Evolutionary conservation across 2,797 vertebrate genomes (phyloP).

Genomic region (Pipistrellus kuhlii): DNA sequence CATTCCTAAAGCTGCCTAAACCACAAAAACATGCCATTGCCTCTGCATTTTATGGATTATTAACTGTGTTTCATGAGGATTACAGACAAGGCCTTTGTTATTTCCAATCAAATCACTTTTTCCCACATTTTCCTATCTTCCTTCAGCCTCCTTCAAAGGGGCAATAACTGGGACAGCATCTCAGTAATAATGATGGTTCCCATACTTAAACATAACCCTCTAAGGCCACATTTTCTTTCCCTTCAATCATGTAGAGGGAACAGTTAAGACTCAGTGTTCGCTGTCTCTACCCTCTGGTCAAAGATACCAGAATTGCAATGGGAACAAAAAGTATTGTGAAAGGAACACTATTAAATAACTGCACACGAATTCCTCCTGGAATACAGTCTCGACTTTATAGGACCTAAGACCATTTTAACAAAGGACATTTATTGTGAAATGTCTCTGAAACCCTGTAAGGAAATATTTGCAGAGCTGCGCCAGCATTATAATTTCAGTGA

Average conservation of each 20-base stretch:
- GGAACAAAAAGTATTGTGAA: conserved; percentile 55
- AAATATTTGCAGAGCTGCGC: conserved; percentile 60
- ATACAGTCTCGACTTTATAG: conserved; percentile 40
- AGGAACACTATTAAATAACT: conserved; percentile 30
- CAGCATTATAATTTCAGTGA: conserved; percentile 61
- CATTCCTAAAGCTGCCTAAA: background rate
- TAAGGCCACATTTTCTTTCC: background rate
- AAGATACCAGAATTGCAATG: conserved; percentile 45
- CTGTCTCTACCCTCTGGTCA: conserved; percentile 52
- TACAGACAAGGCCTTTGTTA: conserved; percentile 48
- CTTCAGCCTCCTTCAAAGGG: conserved; percentile 3
- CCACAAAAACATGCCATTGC: background rate
- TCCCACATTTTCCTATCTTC: conserved; percentile 47
- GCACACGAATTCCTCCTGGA: conserved; percentile 55
- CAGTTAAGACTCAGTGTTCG: conserved; percentile 11
- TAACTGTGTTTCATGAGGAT: conserved; percentile 26
- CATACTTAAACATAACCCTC: conserved; percentile 45
- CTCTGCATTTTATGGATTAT: conserved; percentile 55
- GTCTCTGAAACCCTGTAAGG: conserved; percentile 48
- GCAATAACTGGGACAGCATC: conserved; percentile 29
- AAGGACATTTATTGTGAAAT: conserved; percentile 68
- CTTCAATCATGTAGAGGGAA: conserved; percentile 25
- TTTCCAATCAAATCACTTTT: conserved; percentile 38
- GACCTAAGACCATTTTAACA: conserved; percentile 49
- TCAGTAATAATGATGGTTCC: conserved; percentile 39